A percentile compares a stretch with the other conserved stretches of the same genome.
Conservation (phyloP, 2,888 invertebrate species). For the Chromoteleia sp. region DNA sequence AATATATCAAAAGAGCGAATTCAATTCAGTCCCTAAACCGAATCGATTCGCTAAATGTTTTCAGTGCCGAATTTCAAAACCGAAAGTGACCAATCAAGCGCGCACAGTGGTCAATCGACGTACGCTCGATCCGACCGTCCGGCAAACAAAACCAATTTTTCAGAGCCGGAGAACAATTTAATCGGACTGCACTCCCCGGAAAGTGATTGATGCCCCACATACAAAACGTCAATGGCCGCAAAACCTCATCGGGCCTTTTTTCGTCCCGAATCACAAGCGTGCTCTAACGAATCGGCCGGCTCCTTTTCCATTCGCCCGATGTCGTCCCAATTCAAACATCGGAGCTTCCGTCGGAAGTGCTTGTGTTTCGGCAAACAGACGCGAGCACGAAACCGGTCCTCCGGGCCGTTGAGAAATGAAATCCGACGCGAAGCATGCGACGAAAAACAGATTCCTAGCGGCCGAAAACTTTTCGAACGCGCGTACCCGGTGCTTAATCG, state of each 20-base stretch:
- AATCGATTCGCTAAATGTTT: no score
- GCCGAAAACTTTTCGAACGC: constrained; percentile 19
- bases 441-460: constrained; percentile 68
- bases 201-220: constrained; percentile 58
- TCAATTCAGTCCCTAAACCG: no score
- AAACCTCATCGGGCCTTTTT: constrained; percentile 51
- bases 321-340: constrained; percentile 66
- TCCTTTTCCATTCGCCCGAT: constrained; percentile 44
- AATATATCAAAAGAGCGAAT: no score
- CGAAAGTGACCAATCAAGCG: no score
- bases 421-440: constrained; percentile 69
- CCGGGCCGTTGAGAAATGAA: constrained; percentile 54
- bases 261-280: constrained; percentile 15
- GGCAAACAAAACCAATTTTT: constrained; percentile 52
- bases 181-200: constrained; percentile 40
- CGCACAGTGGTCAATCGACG: no score
- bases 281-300: constrained; percentile 57
- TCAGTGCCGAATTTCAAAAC: no score
- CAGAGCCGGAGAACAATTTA: constrained; percentile 46
- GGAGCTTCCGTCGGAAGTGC: constrained; percentile 70
- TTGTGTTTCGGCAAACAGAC: constrained; percentile 65
- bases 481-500: constrained; percentile 13
- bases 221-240: constrained; percentile 57
- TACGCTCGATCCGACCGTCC: no score
- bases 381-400: constrained; percentile 60